These are phyloP conservation scores for Nasonia longicornis DNA, from an alignment of 1,140 invertebrate species.

Conservation along the genomic window DNA sequence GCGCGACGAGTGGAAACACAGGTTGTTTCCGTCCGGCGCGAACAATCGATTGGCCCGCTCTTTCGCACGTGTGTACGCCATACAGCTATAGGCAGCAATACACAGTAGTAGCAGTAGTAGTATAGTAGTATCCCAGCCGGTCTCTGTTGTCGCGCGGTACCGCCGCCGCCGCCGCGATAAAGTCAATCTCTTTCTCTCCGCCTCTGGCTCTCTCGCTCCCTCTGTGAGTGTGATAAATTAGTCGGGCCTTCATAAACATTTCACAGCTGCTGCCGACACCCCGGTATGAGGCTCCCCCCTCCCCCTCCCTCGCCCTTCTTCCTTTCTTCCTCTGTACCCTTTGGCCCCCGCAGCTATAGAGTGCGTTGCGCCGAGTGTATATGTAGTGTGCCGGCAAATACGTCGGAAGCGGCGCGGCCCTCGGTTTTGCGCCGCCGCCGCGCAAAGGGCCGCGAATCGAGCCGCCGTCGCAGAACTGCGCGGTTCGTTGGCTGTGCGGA, in stretches of 20 bases:
- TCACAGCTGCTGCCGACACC: conserved; percentile 65
- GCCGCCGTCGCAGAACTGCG: too few species aligned
- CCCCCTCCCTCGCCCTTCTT: background rate
- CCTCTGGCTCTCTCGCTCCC: conserved; percentile 26
- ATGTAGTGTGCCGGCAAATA: conserved; percentile 9
- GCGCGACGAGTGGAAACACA: background rate
- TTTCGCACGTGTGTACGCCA: conserved; percentile 34
- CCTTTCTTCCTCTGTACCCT: conserved; percentile 18
- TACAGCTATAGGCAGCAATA: background rate
- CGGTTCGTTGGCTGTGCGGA: background rate
- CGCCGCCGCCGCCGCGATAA: conserved; percentile 36
- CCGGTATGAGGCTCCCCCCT: conserved; percentile 14
- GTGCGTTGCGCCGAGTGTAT: background rate
- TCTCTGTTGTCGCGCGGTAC: conserved; percentile 18
- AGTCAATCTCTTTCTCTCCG: conserved; percentile 39
- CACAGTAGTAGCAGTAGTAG: background rate
- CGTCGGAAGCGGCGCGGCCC: background rate
- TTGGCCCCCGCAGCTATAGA: background rate
- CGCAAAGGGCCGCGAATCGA: background rate
- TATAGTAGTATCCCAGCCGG: background rate
- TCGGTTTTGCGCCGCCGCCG: background rate
- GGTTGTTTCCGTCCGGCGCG: conserved; percentile 45
- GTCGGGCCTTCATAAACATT: conserved; percentile 67
- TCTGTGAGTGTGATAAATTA: conserved; percentile 65
- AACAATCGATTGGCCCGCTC: conserved; percentile 50